Base-by-base conservation (phyloP, 2,888 invertebrate genomes). In the Meteorus cinctellus region DNA sequence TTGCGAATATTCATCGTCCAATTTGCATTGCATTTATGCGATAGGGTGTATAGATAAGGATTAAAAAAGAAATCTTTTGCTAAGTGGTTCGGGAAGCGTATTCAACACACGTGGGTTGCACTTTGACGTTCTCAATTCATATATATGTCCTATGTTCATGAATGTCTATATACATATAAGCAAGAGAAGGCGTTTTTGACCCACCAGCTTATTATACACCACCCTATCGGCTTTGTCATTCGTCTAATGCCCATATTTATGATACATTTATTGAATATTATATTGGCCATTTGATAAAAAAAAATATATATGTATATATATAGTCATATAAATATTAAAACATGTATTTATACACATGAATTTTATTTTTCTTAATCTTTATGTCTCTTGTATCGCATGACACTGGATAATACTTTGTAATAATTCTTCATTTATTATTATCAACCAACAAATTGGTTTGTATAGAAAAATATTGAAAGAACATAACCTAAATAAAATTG, bases 31-130 rank as follows among this genome's bases (percentile, higher is more conserved):
- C 85, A 84, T 84, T 83, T 82, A 81, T 78, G 82, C 83, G 87
- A 87, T 87, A 87, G 48, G 48, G 48, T 82, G 83, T 84, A 79
- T 83, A 84, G 87, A 88, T 88, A 88, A 87, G 87, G 84, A 86
- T 87, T 86, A 84, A 85, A 84, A 83, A 84, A 72, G 68, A 71
- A 68, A 74, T 68, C 48, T 48, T 48, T 16, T 70, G 72, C 77
- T 80, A 80, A 80, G 80, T 80, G 80, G 79, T 80, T 79, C 76
- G 79, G 76, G 69, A 60, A 60, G 48, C 59, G 59, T 24, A 29
- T 60, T 60, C 59, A 29, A 74, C 69, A 74, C 67, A 80, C 80
- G 80, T 80, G 80, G 80, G 80, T 72, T 72, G 73, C 45, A 36
- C 41, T 70, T 70, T 60, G 48, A 48, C 48, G 48, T 48, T 48